Conservation (phyloP, 2,888 invertebrate species). For the Beris morrisii region DNA sequence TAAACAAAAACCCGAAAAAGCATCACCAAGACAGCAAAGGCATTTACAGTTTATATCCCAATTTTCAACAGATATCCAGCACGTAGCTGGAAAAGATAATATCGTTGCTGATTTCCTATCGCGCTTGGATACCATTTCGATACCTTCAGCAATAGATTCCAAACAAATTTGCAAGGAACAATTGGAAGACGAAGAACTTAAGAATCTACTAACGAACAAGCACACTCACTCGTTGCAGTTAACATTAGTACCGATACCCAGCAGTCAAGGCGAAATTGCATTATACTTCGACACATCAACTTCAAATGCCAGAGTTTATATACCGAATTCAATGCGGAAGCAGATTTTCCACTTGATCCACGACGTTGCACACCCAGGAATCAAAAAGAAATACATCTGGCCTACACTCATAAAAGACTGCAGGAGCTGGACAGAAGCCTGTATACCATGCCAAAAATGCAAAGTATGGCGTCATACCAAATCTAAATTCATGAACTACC, state of each 20-base stretch:
- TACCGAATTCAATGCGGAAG: neutral
- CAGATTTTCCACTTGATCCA: neutral
- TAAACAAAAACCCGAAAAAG: neutral
- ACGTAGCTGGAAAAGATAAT: neutral
- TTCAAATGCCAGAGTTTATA: neutral
- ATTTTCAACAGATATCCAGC: slow-evolving; percentile 1
- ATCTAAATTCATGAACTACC: too few species aligned
- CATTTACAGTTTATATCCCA: neutral
- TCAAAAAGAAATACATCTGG: neutral
- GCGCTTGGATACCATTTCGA: neutral
- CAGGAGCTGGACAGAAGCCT: neutral
- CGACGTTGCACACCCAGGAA: neutral
- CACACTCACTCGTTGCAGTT: too few species aligned
- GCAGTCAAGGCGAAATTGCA: too few species aligned
- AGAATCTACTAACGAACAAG: too few species aligned
- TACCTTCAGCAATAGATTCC: neutral
- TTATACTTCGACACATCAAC: too few species aligned
- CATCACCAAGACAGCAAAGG: neutral
- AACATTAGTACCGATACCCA: too few species aligned
- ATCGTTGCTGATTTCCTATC: slow-evolving; percentile 1
- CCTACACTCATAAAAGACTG: neutral
- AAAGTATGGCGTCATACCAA: neutral
- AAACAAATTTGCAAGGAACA: too few species aligned
- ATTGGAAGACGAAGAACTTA: too few species aligned
- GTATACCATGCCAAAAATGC: neutral